phyloP scores from a whole-genome alignment of 2,113 vertebrate genomes.

The Poeciliopsis turrubarensis region DNA sequence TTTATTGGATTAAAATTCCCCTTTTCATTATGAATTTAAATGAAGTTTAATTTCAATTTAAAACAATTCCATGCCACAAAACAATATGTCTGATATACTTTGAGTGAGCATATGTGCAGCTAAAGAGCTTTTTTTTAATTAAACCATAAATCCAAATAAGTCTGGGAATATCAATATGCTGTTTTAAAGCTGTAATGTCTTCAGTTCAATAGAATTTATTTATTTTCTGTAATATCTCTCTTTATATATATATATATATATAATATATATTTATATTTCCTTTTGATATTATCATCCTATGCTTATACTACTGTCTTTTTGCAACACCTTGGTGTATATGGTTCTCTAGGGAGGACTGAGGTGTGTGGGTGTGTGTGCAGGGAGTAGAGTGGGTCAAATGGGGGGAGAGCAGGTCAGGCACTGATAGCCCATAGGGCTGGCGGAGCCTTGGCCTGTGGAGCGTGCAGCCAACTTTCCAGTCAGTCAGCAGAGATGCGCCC shows the following conservation, averaged over 20 bases:
- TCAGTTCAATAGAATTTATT: conserved; percentile 58
- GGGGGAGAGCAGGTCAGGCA: conserved; percentile 77
- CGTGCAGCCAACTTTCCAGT: conserved; percentile 93
- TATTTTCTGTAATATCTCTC: conserved; percentile 66
- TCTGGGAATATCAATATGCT: neutral
- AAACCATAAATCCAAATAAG: neutral
- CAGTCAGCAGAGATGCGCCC: conserved; percentile 91
- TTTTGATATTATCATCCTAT: neutral
- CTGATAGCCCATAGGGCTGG: conserved; percentile 85
- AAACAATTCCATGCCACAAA: conserved; percentile 2
- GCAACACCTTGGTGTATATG: conserved; percentile 45
- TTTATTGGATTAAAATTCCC: conserved; percentile 33
- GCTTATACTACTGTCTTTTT: neutral
- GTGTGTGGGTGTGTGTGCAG: neutral
- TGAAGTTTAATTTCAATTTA: conserved; percentile 29
- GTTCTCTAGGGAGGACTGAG: conserved; percentile 53
- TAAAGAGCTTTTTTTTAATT: neutral
- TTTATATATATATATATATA: no score
- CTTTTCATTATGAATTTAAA: conserved; percentile 15
- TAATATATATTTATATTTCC: no score
- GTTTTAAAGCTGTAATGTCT: neutral
- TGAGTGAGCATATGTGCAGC: neutral
- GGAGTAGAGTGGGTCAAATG: conserved; percentile 28
- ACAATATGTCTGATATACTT: conserved; percentile 9
- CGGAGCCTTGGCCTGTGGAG: conserved; percentile 80